Percentiles rank a stretch among this genome's conserved stretches.
Evolutionary conservation across 2,888 invertebrate species (phyloP).

Genomic region (Diabrotica balteata): DNA sequence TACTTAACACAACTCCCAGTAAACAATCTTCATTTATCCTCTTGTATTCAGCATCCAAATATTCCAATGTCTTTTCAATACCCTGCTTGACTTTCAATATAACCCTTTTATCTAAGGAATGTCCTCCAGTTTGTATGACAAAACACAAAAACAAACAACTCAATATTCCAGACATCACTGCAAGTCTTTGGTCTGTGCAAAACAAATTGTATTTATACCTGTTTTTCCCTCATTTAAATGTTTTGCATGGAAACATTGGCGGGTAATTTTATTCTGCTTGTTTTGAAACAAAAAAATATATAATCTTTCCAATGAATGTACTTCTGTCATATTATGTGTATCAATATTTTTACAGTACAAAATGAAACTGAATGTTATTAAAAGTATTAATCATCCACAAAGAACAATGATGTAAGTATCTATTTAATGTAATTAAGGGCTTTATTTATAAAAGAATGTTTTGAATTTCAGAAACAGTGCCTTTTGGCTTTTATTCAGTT

Average conservation of each 20-base stretch:
- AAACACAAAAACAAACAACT: conserved; percentile 5
- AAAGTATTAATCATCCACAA: too few species aligned
- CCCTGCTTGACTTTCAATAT: conserved; percentile 41
- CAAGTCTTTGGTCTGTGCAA: not conserved
- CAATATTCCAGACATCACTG: conserved; percentile 13
- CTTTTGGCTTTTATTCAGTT: too few species aligned
- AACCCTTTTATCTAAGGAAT: conserved; percentile 36
- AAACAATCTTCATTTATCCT: conserved; percentile 46
- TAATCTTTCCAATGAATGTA: too few species aligned
- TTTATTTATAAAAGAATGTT: too few species aligned
- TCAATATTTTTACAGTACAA: too few species aligned
- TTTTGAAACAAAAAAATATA: too few species aligned
- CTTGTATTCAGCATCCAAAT: conserved; percentile 42
- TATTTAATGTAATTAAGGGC: too few species aligned
- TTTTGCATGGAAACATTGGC: conserved; percentile 5
- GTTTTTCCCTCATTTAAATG: conserved; percentile 9
- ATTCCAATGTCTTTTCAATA: conserved; percentile 41
- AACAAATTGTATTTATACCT: conserved; percentile 8
- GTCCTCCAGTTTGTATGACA: conserved; percentile 4
- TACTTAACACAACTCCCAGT: conserved; percentile 45
- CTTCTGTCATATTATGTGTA: too few species aligned
- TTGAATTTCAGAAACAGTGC: too few species aligned
- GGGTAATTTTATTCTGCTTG: not conserved
- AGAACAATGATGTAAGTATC: too few species aligned
- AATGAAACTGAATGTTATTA: too few species aligned